Evolutionary conservation across 92 coral and sea anemone species (phyloP).

Genomic region (Muricea muricata): DNA sequence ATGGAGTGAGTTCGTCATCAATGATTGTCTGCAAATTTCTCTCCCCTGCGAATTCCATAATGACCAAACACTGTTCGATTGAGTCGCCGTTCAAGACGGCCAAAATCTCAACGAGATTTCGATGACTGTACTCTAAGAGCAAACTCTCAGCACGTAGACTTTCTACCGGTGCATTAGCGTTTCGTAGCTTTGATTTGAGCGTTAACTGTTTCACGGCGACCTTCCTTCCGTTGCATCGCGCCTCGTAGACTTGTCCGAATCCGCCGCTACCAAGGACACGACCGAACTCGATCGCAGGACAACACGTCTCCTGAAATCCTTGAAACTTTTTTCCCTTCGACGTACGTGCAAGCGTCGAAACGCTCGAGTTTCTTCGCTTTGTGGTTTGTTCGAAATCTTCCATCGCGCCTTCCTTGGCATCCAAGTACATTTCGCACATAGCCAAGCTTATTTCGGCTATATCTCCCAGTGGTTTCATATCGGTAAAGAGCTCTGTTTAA

Average conservation of each 20-base stretch:
- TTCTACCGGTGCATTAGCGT: constrained; percentile 89
- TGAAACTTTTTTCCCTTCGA: neutral
- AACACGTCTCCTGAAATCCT: neutral
- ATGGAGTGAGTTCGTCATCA: constrained; percentile 77
- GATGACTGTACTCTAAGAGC: constrained; percentile 84
- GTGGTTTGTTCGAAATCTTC: neutral
- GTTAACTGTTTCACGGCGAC: constrained; percentile 91
- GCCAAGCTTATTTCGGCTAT: constrained; percentile 1
- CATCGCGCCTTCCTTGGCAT: neutral
- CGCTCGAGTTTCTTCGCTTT: neutral
- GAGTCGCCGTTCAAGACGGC: constrained; percentile 78
- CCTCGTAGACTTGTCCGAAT: constrained; percentile 91
- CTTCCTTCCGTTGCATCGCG: constrained; percentile 73
- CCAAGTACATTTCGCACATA: constrained; percentile 5
- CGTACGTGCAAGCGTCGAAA: neutral
- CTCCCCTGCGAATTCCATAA: constrained; percentile 95
- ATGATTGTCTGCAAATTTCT: constrained; percentile 81
- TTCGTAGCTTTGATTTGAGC: constrained; percentile 76
- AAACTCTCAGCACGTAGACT: constrained; percentile 96
- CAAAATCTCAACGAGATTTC: constrained; percentile 80
- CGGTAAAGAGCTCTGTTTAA: neutral
- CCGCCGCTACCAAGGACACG: constrained; percentile 94
- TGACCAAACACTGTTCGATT: constrained; percentile 75
- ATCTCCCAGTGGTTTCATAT: constrained; percentile 21
- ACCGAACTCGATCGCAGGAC: constrained; percentile 53